A percentile compares a stretch with the other conserved stretches of the same genome.
Conservation (phyloP, 2,113 vertebrate species). For the Macquaria australasica region DNA sequence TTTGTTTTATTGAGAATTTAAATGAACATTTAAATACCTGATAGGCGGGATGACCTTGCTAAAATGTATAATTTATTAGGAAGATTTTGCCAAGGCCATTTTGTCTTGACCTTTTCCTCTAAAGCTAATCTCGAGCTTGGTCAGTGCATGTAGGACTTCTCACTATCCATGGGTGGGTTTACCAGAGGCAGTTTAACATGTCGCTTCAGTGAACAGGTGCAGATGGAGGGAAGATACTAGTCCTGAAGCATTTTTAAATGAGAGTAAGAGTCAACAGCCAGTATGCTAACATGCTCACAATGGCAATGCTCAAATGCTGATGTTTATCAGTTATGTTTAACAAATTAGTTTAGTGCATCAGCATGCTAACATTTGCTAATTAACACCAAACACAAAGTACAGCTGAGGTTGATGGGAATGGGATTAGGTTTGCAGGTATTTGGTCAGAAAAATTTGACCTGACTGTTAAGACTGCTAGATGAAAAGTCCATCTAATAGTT, state of each 20-base stretch:
- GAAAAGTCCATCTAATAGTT: not conserved
- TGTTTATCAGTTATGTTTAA: not conserved
- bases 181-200: not conserved
- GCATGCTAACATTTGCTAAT: not conserved
- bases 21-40: constrained; percentile 27
- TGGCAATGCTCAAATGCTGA: not conserved
- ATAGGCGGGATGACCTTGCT: constrained; percentile 5
- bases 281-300: not conserved
- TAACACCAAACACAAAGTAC: not conserved
- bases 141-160: not conserved
- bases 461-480: not conserved
- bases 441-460: not conserved
- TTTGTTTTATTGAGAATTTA: constrained; percentile 45
- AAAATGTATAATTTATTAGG: not conserved
- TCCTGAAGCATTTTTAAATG: constrained; percentile 21
- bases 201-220: not conserved
- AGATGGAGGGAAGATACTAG: not conserved
- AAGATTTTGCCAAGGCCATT: not conserved
- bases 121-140: not conserved
- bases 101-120: not conserved
- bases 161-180: not conserved
- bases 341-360: not conserved
- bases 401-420: not conserved
- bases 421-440: not conserved
- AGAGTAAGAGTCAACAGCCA: not conserved